A percentile compares a stretch with the other conserved stretches of the same genome.
phyloP scores from a whole-genome alignment of 2,888 invertebrate genomes.

The Tridacna gigas region DNA sequence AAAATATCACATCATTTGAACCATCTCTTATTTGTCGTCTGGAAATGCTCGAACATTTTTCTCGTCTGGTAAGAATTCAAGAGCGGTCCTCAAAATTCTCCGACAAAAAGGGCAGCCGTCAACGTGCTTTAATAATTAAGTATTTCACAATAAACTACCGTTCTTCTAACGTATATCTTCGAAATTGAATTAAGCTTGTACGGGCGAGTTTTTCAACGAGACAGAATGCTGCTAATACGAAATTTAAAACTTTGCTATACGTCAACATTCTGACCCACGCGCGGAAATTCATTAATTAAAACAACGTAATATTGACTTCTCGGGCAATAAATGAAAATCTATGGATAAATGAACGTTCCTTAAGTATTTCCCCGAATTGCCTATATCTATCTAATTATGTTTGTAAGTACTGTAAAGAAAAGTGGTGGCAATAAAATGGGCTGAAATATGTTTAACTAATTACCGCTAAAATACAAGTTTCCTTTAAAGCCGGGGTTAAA shows the following conservation, averaged over 20 bases:
- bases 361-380: background rate
- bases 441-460: too few relatives aligned
- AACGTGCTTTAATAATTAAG: constrained; percentile 59
- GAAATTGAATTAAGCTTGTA: constrained; percentile 46
- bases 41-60: too few relatives aligned
- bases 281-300: constrained; percentile 41
- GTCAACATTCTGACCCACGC: constrained; percentile 47
- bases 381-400: too few relatives aligned
- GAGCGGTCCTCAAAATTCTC: background rate
- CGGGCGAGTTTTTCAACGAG: constrained; percentile 31
- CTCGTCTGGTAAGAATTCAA: too few relatives aligned
- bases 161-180: constrained; percentile 40
- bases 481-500: too few relatives aligned
- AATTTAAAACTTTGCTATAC: constrained; percentile 54
- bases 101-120: background rate
- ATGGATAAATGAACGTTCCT: background rate
- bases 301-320: constrained; percentile 1
- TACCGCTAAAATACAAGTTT: too few relatives aligned
- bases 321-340: constrained; percentile 9
- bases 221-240: constrained; percentile 45
- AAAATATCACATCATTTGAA: too few relatives aligned
- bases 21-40: too few relatives aligned
- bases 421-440: too few relatives aligned
- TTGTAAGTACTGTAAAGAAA: too few relatives aligned
- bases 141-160: constrained; percentile 40